phyloP scores from a whole-genome alignment of 2,113 vertebrate genomes.

The Zosterops pallidus region DNA sequence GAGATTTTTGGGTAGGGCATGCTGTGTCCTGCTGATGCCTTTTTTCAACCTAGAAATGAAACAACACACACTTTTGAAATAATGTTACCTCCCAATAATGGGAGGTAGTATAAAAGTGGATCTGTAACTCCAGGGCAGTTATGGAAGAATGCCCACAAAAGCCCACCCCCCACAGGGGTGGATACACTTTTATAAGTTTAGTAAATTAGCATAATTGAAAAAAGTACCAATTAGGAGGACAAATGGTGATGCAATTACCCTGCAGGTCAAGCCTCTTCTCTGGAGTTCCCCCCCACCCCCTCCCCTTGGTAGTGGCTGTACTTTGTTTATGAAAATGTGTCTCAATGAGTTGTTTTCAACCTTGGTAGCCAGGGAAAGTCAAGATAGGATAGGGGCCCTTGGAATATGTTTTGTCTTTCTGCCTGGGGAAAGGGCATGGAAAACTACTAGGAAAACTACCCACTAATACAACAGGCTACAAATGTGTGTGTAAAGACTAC shows the following conservation, averaged over 20 bases:
- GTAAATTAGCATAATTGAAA: not conserved
- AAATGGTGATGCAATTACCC: not conserved
- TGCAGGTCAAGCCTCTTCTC: not conserved
- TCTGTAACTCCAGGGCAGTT: not conserved
- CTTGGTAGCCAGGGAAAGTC: not conserved
- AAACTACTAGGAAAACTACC: not conserved
- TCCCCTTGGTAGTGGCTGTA: not conserved
- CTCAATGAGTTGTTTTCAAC: not conserved
- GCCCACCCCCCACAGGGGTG: fast-evolving
- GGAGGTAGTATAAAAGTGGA: not conserved
- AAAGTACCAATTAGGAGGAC: not conserved
- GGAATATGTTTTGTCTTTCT: not conserved
- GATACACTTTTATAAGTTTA: not conserved
- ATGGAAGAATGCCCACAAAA: not conserved
- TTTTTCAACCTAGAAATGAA: not conserved
- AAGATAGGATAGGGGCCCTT: not conserved
- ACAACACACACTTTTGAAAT: not conserved
- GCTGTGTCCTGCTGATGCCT: not conserved
- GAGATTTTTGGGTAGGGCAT: not conserved
- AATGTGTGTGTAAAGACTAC: not conserved
- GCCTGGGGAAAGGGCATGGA: not conserved
- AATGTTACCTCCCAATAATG: not conserved
- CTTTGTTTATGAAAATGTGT: not conserved
- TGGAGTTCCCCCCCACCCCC: not conserved
- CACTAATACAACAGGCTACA: not conserved